Conservation (phyloP, 1,140 invertebrate genomes). For the Pseudachorutes palmiensis region DNA sequence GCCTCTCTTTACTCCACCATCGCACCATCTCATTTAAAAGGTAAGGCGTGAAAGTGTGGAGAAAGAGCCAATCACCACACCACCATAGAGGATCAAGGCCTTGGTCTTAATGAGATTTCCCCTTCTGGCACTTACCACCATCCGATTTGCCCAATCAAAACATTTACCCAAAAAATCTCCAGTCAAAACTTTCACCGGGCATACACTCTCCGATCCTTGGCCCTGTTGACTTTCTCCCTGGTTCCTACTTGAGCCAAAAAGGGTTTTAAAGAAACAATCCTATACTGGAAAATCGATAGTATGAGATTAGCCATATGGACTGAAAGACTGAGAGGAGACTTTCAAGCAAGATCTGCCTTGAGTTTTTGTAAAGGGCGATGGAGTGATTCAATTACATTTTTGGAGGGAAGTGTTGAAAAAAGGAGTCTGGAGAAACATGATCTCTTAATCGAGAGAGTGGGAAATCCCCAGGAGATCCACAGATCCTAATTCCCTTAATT, state of each 20-base stretch:
- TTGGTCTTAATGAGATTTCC: constrained; percentile 37
- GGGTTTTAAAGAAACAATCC: not conserved
- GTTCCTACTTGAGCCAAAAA: not conserved
- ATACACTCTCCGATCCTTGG: not conserved
- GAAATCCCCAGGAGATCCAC: constrained; percentile 33
- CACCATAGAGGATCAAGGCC: not conserved
- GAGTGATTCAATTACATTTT: constrained; percentile 1
- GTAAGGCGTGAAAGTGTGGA: not conserved
- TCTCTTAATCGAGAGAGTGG: constrained; percentile 37
- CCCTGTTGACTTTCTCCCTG: constrained; percentile 1
- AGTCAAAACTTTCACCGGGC: constrained; percentile 18
- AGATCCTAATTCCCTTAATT: constrained; percentile 39
- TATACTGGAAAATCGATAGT: not conserved
- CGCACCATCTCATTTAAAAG: too few species aligned
- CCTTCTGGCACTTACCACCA: constrained; percentile 31
- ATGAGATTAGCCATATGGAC: constrained; percentile 6
- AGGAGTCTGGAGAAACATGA: constrained; percentile 32
- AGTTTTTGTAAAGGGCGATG: not conserved
- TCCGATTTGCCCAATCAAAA: constrained; percentile 38
- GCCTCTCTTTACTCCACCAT: too few species aligned
- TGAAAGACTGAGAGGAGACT: too few species aligned
- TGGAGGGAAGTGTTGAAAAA: constrained; percentile 1
- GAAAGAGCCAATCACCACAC: not conserved
- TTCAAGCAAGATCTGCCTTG: not conserved
- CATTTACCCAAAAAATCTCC: constrained; percentile 38